These are phyloP conservation scores for Chloroclysta siterata DNA, from an alignment of 2,888 invertebrate species.

Conservation along the genomic window DNA sequence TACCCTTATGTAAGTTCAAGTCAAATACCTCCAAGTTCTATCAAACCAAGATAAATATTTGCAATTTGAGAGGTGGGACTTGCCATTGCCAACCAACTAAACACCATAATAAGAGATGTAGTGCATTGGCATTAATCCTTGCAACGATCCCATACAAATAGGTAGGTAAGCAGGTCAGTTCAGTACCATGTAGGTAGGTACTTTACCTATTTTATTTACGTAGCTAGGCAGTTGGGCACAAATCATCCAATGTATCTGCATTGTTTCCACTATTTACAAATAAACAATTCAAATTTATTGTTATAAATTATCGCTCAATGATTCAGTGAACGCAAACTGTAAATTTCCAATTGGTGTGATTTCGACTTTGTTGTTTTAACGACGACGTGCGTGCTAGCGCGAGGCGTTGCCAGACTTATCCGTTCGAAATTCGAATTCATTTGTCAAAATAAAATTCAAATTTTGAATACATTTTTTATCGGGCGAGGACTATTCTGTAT, in stretches of 20 bases:
- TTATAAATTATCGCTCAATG: conserved; percentile 20
- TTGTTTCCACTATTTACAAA: conserved; percentile 25
- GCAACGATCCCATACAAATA: too few relatives aligned
- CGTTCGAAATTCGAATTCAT: conserved; percentile 1
- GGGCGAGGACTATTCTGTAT: too few relatives aligned
- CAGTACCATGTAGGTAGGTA: too few relatives aligned
- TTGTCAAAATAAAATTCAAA: neutral
- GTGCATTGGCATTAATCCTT: too few relatives aligned
- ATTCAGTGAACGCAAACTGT: conserved; percentile 18
- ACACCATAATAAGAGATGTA: too few relatives aligned
- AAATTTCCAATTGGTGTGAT: conserved; percentile 16
- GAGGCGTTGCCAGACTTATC: conserved; percentile 32
- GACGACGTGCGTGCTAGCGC: conserved; percentile 7
- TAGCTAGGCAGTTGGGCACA: neutral
- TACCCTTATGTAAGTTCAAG: too few relatives aligned
- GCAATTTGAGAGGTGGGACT: too few relatives aligned
- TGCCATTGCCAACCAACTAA: too few relatives aligned
- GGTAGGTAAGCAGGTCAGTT: too few relatives aligned
- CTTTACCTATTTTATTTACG: neutral
- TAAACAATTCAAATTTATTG: conserved; percentile 16
- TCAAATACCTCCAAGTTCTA: too few relatives aligned
- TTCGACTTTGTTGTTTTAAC: conserved; percentile 7
- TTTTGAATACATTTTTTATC: too few relatives aligned
- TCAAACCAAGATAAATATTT: too few relatives aligned
- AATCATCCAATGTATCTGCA: conserved; percentile 12